These are phyloP conservation scores for Salvelinus namaycush DNA, from an alignment of 2,113 vertebrate species.

Conservation along the genomic window DNA sequence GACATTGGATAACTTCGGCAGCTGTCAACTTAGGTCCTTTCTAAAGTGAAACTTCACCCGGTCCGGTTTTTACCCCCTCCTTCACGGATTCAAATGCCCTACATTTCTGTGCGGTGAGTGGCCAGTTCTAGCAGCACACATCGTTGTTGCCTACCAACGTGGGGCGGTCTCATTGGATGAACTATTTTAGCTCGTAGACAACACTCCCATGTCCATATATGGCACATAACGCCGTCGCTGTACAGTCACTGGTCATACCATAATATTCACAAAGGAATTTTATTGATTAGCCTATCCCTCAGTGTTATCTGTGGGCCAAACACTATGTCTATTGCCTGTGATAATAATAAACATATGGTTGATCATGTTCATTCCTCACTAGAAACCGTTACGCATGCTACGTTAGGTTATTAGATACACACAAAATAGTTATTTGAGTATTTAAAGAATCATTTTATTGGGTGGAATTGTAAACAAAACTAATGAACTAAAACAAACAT, in stretches of 20 bases:
- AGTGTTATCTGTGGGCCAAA: no score
- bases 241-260: background rate
- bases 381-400: no score
- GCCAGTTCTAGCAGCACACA: slow-evolving; percentile 45
- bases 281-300: no score
- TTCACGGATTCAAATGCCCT: slow-evolving; percentile 28
- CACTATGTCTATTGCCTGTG: no score
- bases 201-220: slow-evolving; percentile 31
- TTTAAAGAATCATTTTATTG: slow-evolving; percentile 45
- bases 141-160: slow-evolving; percentile 67
- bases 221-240: background rate
- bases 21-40: slow-evolving; percentile 21
- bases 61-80: slow-evolving; percentile 1
- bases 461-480: background rate
- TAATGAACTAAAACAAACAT: background rate
- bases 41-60: slow-evolving; percentile 20
- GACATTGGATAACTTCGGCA: slow-evolving; percentile 3
- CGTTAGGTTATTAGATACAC: no score
- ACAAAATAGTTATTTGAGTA: no score
- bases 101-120: slow-evolving; percentile 22
- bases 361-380: no score
- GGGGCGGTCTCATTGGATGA: slow-evolving; percentile 66
- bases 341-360: no score
- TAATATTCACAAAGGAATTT: background rate
- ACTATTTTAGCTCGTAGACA: slow-evolving; percentile 46